Evolutionary conservation across 2,797 vertebrate genomes (phyloP).

Genomic region (Danio albolineatus): DNA sequence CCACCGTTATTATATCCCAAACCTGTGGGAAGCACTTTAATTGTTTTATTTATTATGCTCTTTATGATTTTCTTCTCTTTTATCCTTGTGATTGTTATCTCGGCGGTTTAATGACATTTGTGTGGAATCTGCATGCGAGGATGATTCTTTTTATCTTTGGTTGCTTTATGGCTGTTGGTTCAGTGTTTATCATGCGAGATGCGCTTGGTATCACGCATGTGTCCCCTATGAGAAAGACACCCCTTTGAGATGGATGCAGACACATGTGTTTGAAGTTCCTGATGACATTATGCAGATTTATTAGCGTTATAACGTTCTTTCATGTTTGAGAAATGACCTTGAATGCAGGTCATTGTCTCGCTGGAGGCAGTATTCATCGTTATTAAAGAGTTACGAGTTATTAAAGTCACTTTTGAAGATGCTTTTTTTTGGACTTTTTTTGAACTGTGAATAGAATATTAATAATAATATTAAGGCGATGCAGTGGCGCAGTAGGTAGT

Average conservation of each 20-base stretch:
- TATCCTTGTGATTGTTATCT: conserved; percentile 35
- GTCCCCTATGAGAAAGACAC: neutral
- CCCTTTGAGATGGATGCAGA: neutral
- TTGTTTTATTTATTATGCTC: conserved; percentile 18
- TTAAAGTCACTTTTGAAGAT: conserved; percentile 2
- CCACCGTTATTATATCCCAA: too few species aligned
- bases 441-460: too few species aligned
- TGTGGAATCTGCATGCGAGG: neutral
- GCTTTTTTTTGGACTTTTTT: too few species aligned
- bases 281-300: conserved; percentile 20
- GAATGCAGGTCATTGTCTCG: neutral
- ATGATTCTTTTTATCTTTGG: conserved; percentile 10
- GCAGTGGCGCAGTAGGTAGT: too few species aligned
- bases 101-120: conserved; percentile 18
- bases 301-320: conserved; percentile 26
- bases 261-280: conserved; percentile 20
- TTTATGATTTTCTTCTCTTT: conserved; percentile 21
- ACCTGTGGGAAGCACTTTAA: too few species aligned
- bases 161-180: conserved; percentile 8
- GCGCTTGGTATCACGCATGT: neutral
- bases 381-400: neutral
- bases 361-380: conserved; percentile 1
- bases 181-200: conserved; percentile 13
- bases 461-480: too few species aligned
- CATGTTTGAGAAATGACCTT: conserved; percentile 32